These are phyloP conservation scores for Palythoa grandiflora DNA, from an alignment of 92 coral and sea anemone genomes.

Conservation along the genomic window DNA sequence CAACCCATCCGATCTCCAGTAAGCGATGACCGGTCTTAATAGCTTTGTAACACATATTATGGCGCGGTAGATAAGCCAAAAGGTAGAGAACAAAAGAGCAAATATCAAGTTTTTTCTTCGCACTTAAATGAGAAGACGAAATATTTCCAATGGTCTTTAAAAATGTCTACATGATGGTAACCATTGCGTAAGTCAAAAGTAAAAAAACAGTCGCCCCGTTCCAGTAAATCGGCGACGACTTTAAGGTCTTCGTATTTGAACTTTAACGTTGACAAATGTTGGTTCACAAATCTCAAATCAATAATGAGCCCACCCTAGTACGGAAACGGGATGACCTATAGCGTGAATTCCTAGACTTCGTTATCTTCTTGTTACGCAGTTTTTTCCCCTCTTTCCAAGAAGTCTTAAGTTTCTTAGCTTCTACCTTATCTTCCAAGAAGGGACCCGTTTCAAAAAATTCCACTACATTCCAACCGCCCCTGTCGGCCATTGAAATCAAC, in stretches of 20 bases:
- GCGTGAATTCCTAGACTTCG: not conserved
- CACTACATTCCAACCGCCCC: not conserved
- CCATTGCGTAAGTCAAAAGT: conserved; percentile 35
- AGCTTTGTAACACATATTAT: conserved; percentile 23
- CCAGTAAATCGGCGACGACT: not conserved
- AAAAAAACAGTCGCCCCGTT: conserved; percentile 10
- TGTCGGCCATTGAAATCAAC: not conserved
- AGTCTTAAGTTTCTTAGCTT: not conserved
- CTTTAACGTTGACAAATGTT: not conserved
- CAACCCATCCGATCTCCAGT: conserved; percentile 55
- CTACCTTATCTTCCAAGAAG: not conserved
- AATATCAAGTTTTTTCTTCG: not conserved
- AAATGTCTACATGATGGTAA: conserved; percentile 48
- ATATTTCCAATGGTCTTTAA: conserved; percentile 20
- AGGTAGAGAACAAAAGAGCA: not conserved
- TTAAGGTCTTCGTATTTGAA: not conserved
- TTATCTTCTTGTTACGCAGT: too few species aligned
- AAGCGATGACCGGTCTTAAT: conserved; percentile 22
- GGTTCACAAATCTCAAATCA: not conserved
- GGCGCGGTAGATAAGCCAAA: conserved; percentile 38
- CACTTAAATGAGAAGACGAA: conserved; percentile 26
- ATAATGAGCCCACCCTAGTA: not conserved
- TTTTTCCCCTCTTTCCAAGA: too few species aligned
- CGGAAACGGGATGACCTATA: not conserved
- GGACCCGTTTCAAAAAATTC: not conserved